Evolutionary conservation across 2,888 invertebrate species (phyloP), one percentile per base, ranked within the genome.

Genomic region (Drosophila aldrichi): DNA sequence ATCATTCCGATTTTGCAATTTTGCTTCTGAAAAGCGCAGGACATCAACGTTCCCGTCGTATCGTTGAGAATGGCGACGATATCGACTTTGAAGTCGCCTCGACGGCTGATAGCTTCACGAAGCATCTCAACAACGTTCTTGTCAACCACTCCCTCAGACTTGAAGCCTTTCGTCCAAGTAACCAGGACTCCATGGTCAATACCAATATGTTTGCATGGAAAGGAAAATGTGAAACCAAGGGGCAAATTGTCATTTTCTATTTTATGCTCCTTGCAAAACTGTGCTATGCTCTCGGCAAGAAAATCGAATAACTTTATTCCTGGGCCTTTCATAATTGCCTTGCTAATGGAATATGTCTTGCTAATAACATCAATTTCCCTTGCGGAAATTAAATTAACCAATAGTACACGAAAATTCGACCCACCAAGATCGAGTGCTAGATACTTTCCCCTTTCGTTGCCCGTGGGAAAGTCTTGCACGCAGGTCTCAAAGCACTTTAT

Each of bases 111-210:
- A 2, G 98, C 98, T 36, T 96, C 96, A 88, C 97, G 96, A 4
- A 99, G 94, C 61, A 98, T 94, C 69, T 95, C 95, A 1, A 98
- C 98, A 29, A 99, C 98, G 92, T 99, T 97, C 90, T 97, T 94
- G 2, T 96, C 96, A 56, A 97, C 96, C 4, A 98, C 98, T 0
- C 97, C 98, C 16, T 95, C 95, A 92, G 98, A 98, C 74, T 96
- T 96, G 93, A 99, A 99, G 1, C 98, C 98, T 93, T 99, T 99
- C 8, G 98, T 98, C 99, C 98, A 99, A 41, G 96, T 94, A 78
- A 96, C 96, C 55, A 98, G 94, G 18, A 95, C 92, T 12, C 98
- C 98, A 83, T 95, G 95, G 1, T 97, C 97, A 22, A 99, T 94
- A 0, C 98, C 97, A 71, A 95, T 92, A 93, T 98, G 98, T 73